Base-by-base conservation (phyloP, 2,113 vertebrate genomes). In the Ranitomeya imitator region DNA sequence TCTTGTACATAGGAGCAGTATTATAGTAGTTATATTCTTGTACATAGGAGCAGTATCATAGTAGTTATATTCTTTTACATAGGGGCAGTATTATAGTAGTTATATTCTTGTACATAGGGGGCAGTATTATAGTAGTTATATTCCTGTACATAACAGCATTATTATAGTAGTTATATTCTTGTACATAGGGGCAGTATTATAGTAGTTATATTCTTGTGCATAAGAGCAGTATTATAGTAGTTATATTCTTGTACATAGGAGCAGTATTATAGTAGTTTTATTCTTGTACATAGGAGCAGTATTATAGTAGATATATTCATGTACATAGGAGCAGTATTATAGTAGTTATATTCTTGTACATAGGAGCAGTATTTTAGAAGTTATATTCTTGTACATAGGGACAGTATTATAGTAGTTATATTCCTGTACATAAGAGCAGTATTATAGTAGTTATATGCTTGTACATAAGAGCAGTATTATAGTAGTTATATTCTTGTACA, bases 291-390 rank as follows among this genome's bases (percentile, higher is more conserved):
- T 2, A 31, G 26, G 26, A 2, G 69, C 13, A 31, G 69, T 73
- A 73, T 73, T 31, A 73, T 73, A 73, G 69, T 73, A 73, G 69
- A 31, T 73, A 73, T 73, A 73, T 73, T 73, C 69, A 16, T 73
- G 14, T 73, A 73, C 14, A 73, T 73, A 37, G 23, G 69, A 7
- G 69, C 4, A 73, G 69, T 73, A 73, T 73, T 73, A 31, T 73
- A 73, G 69, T 73, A 73, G 23, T 73, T 73, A 73, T 73, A 73
- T 73, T 73, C 69, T 15, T 73, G 69, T 73, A 73, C 5, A 73
- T 37, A 73, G 69, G 69, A 5, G 23, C 69, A 73, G 69, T 73
- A 31, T 31, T 73, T 31, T 73, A 31, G 69, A 31, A 73, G 23
- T 73, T 73, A 73, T 73, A 73, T 31, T 31, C 23, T n/a, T 73